Base-by-base conservation (phyloP, 2,113 vertebrate genomes). In the Ascaphus truei region DNA sequence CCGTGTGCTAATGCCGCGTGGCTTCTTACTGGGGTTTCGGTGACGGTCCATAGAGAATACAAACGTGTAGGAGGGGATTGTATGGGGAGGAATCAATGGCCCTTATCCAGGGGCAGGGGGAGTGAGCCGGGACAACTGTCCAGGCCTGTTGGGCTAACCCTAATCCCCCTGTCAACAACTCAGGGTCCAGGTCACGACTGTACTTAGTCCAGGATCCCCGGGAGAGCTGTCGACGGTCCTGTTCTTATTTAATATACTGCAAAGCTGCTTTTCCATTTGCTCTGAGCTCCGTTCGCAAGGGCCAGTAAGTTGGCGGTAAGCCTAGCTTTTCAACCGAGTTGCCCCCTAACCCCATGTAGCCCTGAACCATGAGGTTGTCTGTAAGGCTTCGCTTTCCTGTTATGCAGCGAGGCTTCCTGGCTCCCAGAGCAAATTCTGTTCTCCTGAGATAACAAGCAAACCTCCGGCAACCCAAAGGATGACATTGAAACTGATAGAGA, bases 371-470 rank as follows among this genome's bases (percentile, higher is more conserved):
- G 41, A 57, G 30, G 12, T 30, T 58, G 65, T 58, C 65, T 48
- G 20, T 13, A 45, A 33, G 51, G 29, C 26, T 68, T 68, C 57
- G 29, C 64, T 57, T 48, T 33, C 53, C 39, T 58, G 53, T 33
- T 58, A 58, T 48, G 22, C 65, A 45, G 52, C 58, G 52, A 58
- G 27, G 57, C 31, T 67, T 56, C 25, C 51, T 33, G 53, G 65
- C 65, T 68, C 52, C 52, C 65, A 68, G 53, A 45, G 53, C 65
- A 68, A 68, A 58, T 68, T 41, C 30, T 68, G 47, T 45, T 48
- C 65, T 68, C 58, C 52, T 47, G 65, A 25, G 65, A 68, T 68
- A 68, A 68, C 65, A 68, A 68, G 65, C 65, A 68, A 58, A 68
- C 58, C 65, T 58, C 52, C 36, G 41, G 65, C 57, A 53, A 68